Base-by-base conservation (phyloP, 2,113 vertebrate genomes). In the Cettia cetti region DNA sequence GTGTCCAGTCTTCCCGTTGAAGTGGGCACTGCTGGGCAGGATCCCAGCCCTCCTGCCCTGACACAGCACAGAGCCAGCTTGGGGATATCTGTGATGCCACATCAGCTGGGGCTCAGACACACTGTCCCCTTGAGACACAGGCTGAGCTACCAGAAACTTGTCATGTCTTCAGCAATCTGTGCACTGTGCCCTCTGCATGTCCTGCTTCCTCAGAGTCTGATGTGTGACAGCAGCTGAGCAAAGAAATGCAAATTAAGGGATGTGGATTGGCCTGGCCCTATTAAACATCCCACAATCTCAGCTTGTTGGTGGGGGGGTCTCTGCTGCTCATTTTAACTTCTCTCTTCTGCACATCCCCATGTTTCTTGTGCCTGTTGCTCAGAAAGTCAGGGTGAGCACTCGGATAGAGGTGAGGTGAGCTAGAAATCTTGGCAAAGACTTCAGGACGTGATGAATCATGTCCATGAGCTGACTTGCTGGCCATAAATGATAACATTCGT, bases 401-500 rank as follows among this genome's bases (percentile, higher is more conserved):
- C 23, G 7, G 40, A 17, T 37, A 80, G 71, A 65, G 63, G n/a
- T 91, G 90, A 92, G 83, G 28, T 85, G 87, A 95, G 87, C 71
- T 90, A n/a, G 85, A 87, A 89, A n/a, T 61, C 63, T 93, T 93
- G 90, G 84, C 93, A 90, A 28, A 79, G 60, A 5, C 44, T 68
- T 70, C 33, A 71, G 76, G 76, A 88, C 37, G 0, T 86, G 93
- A 86, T 79, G 72, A 40, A 84, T 64, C 93, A 16, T 33, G 90
- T 92, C 82, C 15, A 0, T 49, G 93, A 86, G 68, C 88, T 60
- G 88, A 50, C 64, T 93, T 86, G 72, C 85, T 84, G 60, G 40
- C 76, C 88, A 69, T 92, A 89, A 93, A 68, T 68, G 68, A 90
- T 82, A 20, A 59, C 86, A 91, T 90, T 95, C 22, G 40, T 42